Evolutionary conservation across 2,113 vertebrate genomes (phyloP).

Genomic region (Penelope pileata): DNA sequence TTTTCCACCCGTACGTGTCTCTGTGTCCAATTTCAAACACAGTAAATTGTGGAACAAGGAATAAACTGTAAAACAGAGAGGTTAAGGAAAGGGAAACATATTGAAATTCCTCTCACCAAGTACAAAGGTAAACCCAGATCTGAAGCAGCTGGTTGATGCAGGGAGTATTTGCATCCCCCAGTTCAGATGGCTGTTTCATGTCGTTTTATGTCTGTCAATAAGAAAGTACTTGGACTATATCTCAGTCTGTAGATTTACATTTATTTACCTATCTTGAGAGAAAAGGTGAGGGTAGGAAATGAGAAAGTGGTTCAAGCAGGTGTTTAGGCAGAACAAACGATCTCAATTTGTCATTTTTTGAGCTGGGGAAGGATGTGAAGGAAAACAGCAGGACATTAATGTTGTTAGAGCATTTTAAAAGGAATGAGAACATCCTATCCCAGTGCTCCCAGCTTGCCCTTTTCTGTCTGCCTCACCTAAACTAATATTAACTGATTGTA

Average conservation of each 20-base stretch:
- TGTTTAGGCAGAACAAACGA: background rate
- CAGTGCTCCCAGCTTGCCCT: background rate
- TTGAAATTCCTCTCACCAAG: background rate
- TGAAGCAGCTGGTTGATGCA: background rate
- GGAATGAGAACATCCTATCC: background rate
- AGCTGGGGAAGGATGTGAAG: background rate
- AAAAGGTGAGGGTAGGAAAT: background rate
- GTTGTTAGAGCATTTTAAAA: background rate
- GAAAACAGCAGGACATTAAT: background rate
- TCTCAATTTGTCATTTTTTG: background rate
- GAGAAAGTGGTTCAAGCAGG: background rate
- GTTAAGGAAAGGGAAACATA: background rate
- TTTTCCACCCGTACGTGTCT: background rate
- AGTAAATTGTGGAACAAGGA: background rate
- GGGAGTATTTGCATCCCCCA: background rate
- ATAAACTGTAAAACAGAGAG: background rate
- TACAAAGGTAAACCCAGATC: background rate
- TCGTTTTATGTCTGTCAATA: background rate
- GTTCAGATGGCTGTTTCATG: background rate
- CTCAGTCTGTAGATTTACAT: background rate
- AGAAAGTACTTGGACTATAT: background rate
- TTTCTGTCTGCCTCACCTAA: background rate
- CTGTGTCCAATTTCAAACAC: background rate
- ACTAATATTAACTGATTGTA: background rate
- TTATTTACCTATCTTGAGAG: background rate